Conservation (phyloP, 2,797 vertebrate species). For the Aeoliscus strigatus region DNA sequence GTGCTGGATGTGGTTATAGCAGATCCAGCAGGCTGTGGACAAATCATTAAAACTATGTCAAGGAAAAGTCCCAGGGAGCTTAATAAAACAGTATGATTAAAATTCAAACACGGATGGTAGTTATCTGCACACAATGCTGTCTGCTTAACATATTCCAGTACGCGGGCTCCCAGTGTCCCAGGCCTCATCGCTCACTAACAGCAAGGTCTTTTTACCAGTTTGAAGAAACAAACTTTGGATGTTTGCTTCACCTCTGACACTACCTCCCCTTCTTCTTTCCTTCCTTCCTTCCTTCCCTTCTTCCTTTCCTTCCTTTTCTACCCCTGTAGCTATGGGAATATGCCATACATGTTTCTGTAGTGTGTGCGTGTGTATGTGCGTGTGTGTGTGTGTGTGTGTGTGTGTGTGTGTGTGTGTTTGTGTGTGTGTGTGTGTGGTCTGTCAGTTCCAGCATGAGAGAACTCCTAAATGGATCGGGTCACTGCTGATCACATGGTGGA, state of each 20-base stretch:
- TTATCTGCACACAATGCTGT: conserved; percentile 58
- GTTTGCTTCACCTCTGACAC: conserved; percentile 37
- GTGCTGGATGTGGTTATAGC: conserved; percentile 31
- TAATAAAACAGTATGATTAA: conserved; percentile 72
- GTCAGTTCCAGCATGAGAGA: conserved; percentile 53
- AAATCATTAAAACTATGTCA: conserved; percentile 62
- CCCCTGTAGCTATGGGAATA: too few species aligned
- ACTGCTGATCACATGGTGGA: conserved; percentile 71
- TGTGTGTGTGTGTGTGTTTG: too few species aligned
- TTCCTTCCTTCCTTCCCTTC: too few species aligned
- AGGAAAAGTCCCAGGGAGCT: conserved; percentile 60
- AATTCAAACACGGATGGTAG: conserved; percentile 66
- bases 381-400: conserved; percentile 5
- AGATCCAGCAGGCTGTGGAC: conserved; percentile 33
- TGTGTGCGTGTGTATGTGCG: too few species aligned
- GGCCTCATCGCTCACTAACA: conserved; percentile 45
- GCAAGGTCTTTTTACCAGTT: conserved; percentile 61
- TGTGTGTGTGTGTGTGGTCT: too few species aligned
- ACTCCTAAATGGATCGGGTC: conserved; percentile 67
- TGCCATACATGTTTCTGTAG: too few species aligned
- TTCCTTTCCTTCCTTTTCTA: too few species aligned
- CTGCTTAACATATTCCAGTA: conserved; percentile 62
- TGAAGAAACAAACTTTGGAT: conserved; percentile 50
- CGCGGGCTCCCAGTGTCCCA: conserved; percentile 59
- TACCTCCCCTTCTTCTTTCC: too few species aligned